Evolutionary conservation across 2,797 vertebrate species (phyloP).

Genomic region (Cyclura pinguis): DNA sequence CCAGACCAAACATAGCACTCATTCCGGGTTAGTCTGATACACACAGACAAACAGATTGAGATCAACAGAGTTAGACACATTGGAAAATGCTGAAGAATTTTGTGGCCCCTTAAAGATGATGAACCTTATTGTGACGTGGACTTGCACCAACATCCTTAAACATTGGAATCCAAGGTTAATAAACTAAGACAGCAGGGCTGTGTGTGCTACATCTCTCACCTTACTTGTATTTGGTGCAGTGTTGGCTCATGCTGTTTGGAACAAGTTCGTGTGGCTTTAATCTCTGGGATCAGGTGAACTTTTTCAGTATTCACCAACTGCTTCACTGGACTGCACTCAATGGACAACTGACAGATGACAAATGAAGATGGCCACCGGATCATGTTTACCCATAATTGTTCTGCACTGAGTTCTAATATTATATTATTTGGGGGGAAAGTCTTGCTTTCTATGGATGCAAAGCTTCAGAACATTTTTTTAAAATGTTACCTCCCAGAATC

Average conservation of each 20-base stretch:
- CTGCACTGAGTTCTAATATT: background rate
- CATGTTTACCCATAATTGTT: background rate
- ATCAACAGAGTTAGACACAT: background rate
- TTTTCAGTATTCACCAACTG: slow-evolving; percentile 11
- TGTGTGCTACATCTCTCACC: background rate
- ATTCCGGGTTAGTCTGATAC: background rate
- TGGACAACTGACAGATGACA: background rate
- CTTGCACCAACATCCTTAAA: background rate
- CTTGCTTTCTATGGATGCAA: background rate
- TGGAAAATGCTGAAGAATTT: background rate
- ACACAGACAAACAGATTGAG: background rate
- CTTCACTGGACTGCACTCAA: background rate
- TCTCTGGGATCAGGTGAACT: slow-evolving; percentile 19
- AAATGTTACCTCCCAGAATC: too few relatives aligned
- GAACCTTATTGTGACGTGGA: too few relatives aligned
- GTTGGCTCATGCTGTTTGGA: background rate
- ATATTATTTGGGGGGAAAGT: background rate
- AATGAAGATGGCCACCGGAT: background rate
- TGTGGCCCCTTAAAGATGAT: background rate
- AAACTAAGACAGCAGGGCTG: background rate
- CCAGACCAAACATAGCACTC: background rate
- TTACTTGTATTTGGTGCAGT: background rate
- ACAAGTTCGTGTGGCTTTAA: slow-evolving; percentile 9
- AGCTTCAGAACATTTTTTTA: too few relatives aligned
- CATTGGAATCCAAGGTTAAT: background rate